phyloP scores from a whole-genome alignment of 1,140 invertebrate genomes.

The Notospermus geniculatus region DNA sequence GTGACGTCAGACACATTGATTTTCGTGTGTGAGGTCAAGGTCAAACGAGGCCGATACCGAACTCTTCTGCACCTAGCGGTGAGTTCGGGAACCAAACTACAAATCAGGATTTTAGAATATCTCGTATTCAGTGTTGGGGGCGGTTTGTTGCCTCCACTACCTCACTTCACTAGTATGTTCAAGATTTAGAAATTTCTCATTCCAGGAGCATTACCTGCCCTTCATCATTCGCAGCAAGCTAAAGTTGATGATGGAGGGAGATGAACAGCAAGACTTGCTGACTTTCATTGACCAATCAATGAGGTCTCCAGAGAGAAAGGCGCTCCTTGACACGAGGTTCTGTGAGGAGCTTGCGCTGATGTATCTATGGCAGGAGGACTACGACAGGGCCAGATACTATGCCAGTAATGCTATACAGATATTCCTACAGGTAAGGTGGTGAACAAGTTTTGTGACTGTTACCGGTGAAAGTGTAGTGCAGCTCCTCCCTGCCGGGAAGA shows the following conservation, averaged over 20 bases:
- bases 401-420: constrained; percentile 34
- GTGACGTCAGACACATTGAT: too few relatives aligned
- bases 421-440: constrained; percentile 45
- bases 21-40: too few relatives aligned
- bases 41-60: too few relatives aligned
- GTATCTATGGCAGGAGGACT: constrained; percentile 51
- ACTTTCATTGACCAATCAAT: constrained; percentile 50
- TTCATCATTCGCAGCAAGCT: constrained; percentile 52
- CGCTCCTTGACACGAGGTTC: constrained; percentile 45
- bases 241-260: constrained; percentile 47
- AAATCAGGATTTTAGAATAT: too few relatives aligned
- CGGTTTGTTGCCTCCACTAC: neutral
- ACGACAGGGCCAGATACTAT: constrained; percentile 52
- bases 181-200: neutral
- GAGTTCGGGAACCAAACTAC: too few relatives aligned
- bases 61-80: too few relatives aligned
- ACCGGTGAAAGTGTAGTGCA: too few relatives aligned
- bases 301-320: constrained; percentile 33
- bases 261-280: constrained; percentile 43
- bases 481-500: too few relatives aligned
- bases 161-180: too few relatives aligned
- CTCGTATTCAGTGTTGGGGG: too few relatives aligned
- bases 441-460: too few relatives aligned
- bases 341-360: constrained; percentile 52
- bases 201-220: constrained; percentile 52